Conservation (phyloP, 2,797 vertebrate genomes). For the Pseudotriccus pelzelni region DNA sequence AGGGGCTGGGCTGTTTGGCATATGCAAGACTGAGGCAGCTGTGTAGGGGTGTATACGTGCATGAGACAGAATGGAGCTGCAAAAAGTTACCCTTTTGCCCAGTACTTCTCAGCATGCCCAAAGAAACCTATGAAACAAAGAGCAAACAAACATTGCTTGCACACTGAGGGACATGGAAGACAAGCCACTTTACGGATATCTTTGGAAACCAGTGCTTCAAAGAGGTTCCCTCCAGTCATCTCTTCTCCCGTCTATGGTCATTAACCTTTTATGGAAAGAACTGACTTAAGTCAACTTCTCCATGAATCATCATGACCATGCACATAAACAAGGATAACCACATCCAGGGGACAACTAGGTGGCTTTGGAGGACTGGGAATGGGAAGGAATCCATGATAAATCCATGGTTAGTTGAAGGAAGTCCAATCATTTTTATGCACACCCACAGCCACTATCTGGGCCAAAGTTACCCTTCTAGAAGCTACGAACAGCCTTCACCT, state of each 20-base stretch:
- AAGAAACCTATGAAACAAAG: background rate
- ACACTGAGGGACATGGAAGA: background rate
- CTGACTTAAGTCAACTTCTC: background rate
- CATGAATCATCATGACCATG: background rate
- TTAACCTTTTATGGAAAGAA: background rate
- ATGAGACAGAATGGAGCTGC: background rate
- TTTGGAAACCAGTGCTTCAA: background rate
- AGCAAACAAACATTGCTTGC: background rate
- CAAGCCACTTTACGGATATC: background rate
- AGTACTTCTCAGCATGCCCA: background rate
- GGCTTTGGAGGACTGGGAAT: background rate
- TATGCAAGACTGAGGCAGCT: background rate
- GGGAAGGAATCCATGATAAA: background rate
- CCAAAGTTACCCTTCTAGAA: background rate
- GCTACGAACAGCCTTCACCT: background rate
- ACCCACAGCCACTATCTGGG: background rate
- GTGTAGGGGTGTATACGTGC: no score
- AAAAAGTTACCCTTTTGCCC: background rate
- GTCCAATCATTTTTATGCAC: background rate
- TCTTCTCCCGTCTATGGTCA: background rate
- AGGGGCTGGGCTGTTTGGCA: background rate
- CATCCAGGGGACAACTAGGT: background rate
- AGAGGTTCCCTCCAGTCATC: background rate
- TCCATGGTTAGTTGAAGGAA: background rate
- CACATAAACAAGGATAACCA: background rate